Base-by-base conservation (phyloP, 2,888 invertebrate genomes). In the Luperina nickerlii region DNA sequence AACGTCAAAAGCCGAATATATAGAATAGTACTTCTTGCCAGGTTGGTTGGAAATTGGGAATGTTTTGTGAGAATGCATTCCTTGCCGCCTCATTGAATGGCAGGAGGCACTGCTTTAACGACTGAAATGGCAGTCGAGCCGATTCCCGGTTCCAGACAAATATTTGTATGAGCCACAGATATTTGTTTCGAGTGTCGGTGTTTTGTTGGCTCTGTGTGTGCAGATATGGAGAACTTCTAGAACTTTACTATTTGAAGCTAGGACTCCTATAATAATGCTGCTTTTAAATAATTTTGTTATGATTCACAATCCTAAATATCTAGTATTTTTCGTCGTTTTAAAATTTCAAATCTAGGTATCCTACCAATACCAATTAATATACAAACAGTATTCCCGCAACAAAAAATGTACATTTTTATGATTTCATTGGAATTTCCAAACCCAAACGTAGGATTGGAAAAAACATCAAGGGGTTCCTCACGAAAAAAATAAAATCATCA, bases 101-200 rank as follows among this genome's bases (percentile, higher is more conserved):
- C 62, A 63, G 63, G 7, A 65, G 24, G 27, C 45, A 60, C 32
- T 27, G 69, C 78, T 82, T 82, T 82, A 78, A 70, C 60, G 51
- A 54, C 65, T 54, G 71, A 81, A 81, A 72, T 70, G 51, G 82
- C 82, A 57, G 27, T 45, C 45, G 48, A 38, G 60, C 60, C 78
- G 69, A 82, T 82, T 74, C 20, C 45, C 65, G 42, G 18, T 70
- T 82, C 13, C 60, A 78, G 48, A 20, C 78, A 78, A 78, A 82
- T 74, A 74, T 82, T 82, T 78, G 82, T 74, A 78, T 62, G 60
- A 27, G 24, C 82, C 78, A 82, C 82, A 73, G 78, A 38, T 82
- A 82, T 82, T 78, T 82, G 82, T 78, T 82, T 27, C 27, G 15
- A 65, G 27, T 54, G 9, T 45, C 27, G 11, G n/a, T 54, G 42